Evolutionary conservation across 23 tunicate species (phyloP), one percentile per base, ranked within the genome.

Genomic region (Ascidia mentula): DNA sequence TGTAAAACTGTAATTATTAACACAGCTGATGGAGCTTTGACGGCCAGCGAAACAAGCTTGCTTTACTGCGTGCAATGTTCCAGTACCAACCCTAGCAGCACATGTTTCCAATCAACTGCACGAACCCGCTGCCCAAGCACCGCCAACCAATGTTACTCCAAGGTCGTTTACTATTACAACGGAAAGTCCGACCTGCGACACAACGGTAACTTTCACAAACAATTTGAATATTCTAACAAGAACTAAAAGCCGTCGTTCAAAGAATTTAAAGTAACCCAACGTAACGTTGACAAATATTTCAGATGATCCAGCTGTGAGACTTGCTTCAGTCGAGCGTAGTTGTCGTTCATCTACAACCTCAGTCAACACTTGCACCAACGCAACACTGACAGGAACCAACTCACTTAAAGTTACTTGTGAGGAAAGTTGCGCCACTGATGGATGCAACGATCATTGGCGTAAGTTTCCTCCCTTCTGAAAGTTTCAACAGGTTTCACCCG

Each of bases 361-460:
- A 8, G 65, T 32, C 34, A 42, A 39, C 40, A 1, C 69, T 30
- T 77, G 80, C 65, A 77, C 69, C 8, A 46, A 45, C 59, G 42
- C 80, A 77, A 34, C 59, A 26, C 70, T 85, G 13, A 77, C 71
- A 17, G 69, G 30, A 5, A 65, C 61, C 38, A 40, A 42, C 28
- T 77, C 72, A 31, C 61, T 22, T 31, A 77, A 40, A 69, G 89
- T 85, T 9, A 78, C 36, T 31, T 85, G 89, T 69, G 72, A 77
- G 40, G 82, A 85, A 77, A 85, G 80, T 32, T 85, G 89, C 45
- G 31, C 45, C 0, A 15, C 15, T 7, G 89, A 85, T 40, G 82
- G 82, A 69, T 85, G 89, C 69, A 85, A 85, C 42, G 34, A 28
- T 9, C 82, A 82, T 28, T 85, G 77, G 82, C 89, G 89, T 85